Evolutionary conservation across 2,797 vertebrate genomes (phyloP), one percentile per base, ranked within the genome.

Genomic region (Eutrigla gurnardus): DNA sequence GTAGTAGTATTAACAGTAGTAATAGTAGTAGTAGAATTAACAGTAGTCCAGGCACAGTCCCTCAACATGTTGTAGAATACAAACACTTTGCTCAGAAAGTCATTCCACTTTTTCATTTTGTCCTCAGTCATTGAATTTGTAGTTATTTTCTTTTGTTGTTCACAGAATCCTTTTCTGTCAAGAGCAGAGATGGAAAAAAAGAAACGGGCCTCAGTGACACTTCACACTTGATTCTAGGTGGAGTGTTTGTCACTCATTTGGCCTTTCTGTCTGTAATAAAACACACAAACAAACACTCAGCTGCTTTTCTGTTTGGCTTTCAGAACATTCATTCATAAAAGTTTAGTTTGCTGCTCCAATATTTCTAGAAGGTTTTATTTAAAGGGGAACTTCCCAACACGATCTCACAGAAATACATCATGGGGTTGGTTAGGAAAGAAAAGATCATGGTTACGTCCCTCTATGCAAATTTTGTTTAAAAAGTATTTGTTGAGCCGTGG

Each of bases 241-340:
- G 43, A 39, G 36, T 33, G 10, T 35, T 45, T 55, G 39, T 5
- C 13, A 47, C 17, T 25, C n/a, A 2, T 40, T 42, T 36, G 17
- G 12, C 12, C 39, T 36, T 15, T 57, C n/a, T 50, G 7, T 58
- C n/a, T 40, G 14, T 35, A 33, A 17, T 43, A 40, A 39, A 7
- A 45, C 6, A 60, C n/a, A 59, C 53, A 54, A 11, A 45, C 61
- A 65, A 35, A 37, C 17, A 53, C 40, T 45, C 49, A 45, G n/a
- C n/a, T 46, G 39, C 33, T 55, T 55, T 72, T 72, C 25, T 42
- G n/a, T 13, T 37, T 66, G 39, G 39, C 4, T 35, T 55, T 63
- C 15, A 7, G 33, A 57, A 18, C 15, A 49, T 61, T 42, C 5
- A 14, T 36, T 53, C 58, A 53, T 9, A 40, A 25, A 25, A 25